Conservation (phyloP, 2,888 invertebrate species). For the Drosophila hamatofila region DNA sequence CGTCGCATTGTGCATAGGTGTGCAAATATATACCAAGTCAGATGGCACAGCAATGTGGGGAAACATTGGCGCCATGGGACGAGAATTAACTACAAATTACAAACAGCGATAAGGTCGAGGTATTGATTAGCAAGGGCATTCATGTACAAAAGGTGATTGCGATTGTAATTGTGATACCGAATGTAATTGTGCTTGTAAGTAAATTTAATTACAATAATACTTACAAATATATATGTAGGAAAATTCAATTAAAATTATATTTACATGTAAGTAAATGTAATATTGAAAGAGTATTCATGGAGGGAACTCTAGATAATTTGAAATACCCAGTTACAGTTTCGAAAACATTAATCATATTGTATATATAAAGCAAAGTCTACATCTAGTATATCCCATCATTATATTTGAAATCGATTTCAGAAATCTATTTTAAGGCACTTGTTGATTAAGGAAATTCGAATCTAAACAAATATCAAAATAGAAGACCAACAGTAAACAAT, state of each 20-base stretch:
- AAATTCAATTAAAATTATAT: not conserved
- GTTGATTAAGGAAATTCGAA: not conserved
- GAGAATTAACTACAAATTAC: conserved; percentile 51
- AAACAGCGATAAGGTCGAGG: conserved; percentile 35
- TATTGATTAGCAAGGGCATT: conserved; percentile 33
- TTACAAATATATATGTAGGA: not conserved
- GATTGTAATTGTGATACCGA: not conserved
- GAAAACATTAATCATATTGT: not conserved
- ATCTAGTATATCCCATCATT: too few species aligned
- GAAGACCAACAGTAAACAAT: not conserved
- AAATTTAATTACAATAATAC: conserved; percentile 3
- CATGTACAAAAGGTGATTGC: conserved; percentile 8
- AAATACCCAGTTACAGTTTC: not conserved
- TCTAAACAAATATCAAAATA: not conserved
- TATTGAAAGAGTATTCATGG: not conserved
- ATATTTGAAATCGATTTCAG: too few species aligned
- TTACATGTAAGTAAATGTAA: not conserved
- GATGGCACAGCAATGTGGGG: conserved; percentile 12
- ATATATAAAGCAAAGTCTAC: not conserved
- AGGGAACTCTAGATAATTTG: too few species aligned
- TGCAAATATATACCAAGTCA: conserved; percentile 39
- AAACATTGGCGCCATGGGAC: conserved; percentile 39
- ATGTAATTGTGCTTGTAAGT: conserved; percentile 1
- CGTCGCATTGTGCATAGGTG: conserved; percentile 37
- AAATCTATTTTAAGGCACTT: not conserved